Conservation (phyloP, 1,140 invertebrate genomes). For the Drosophila chauvacae region DNA sequence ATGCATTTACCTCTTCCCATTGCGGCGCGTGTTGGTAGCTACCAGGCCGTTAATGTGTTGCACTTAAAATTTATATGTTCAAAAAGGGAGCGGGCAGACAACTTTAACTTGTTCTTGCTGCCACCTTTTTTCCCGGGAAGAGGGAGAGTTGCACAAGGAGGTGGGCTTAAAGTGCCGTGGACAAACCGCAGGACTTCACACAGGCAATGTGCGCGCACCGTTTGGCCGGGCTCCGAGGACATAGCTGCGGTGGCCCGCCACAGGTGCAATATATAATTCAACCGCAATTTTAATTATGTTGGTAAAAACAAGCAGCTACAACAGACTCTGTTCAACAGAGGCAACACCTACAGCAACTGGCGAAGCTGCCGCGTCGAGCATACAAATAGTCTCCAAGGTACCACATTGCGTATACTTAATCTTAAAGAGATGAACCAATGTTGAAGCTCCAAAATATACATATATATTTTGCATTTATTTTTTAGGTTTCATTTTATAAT, state of each 20-base stretch:
- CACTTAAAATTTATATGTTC: constrained; percentile 77
- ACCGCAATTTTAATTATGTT: constrained; percentile 79
- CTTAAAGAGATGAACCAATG: constrained; percentile 21
- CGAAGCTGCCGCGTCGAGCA: not conserved
- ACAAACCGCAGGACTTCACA: constrained; percentile 63
- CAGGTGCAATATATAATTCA: constrained; percentile 79
- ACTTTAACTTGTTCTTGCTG: constrained; percentile 63
- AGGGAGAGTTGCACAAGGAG: not conserved
- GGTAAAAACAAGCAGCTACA: constrained; percentile 52
- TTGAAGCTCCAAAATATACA: no score
- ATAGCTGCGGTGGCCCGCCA: constrained; percentile 67
- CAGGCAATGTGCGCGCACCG: constrained; percentile 51
- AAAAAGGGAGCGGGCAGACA: constrained; percentile 68
- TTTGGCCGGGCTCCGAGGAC: constrained; percentile 27
- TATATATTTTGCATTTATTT: not conserved
- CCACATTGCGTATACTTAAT: constrained; percentile 55
- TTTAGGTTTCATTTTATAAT: no score
- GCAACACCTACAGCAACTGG: constrained; percentile 13
- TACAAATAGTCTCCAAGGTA: constrained; percentile 28
- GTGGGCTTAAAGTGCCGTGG: constrained; percentile 58
- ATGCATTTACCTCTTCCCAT: constrained; percentile 48
- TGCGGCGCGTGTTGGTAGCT: constrained; percentile 44
- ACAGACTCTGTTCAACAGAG: not conserved
- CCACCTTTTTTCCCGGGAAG: not conserved
- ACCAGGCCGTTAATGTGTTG: constrained; percentile 73